phyloP scores from a whole-genome alignment of 2,797 vertebrate species.

The Rhinatrema bivittatum region DNA sequence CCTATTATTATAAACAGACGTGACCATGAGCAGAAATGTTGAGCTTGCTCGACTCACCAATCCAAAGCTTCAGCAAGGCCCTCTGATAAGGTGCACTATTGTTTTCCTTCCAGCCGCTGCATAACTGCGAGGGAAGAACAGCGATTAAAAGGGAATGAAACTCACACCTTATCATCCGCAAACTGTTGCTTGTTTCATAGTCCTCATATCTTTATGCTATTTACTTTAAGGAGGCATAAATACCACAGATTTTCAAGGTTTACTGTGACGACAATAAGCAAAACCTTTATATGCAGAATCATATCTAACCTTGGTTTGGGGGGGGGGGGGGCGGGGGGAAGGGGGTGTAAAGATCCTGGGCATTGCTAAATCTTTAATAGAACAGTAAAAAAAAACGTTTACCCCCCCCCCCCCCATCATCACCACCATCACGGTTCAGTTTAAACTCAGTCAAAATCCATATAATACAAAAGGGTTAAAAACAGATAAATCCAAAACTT shows the following conservation, averaged over 20 bases:
- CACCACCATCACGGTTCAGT: no score
- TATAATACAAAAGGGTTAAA: no score
- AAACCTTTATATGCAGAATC: constrained; percentile 40
- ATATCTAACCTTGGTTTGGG: constrained; percentile 39
- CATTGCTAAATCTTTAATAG: constrained; percentile 23
- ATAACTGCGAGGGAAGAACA: constrained; percentile 26
- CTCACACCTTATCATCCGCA: constrained; percentile 35
- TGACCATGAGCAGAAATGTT: constrained; percentile 13
- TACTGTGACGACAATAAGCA: constrained; percentile 29
- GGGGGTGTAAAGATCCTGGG: not conserved
- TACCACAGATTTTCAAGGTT: constrained; percentile 46
- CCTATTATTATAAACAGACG: not conserved
- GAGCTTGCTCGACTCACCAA: not conserved
- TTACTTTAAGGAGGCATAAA: constrained; percentile 20
- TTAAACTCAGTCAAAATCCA: no score
- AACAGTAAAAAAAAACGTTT: constrained; percentile 23
- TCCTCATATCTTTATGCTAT: constrained; percentile 8
- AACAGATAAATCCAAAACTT: no score
- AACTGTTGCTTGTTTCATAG: constrained; percentile 28
- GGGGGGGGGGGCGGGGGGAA: constrained; percentile 7
- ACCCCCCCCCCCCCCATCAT: no score
- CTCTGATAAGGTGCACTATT: constrained; percentile 19
- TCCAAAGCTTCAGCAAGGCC: constrained; percentile 15
- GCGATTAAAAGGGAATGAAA: constrained; percentile 25
- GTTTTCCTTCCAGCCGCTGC: constrained; percentile 26